Evolutionary conservation across 2,113 vertebrate species (phyloP).

Genomic region (Burhinus bistriatus): DNA sequence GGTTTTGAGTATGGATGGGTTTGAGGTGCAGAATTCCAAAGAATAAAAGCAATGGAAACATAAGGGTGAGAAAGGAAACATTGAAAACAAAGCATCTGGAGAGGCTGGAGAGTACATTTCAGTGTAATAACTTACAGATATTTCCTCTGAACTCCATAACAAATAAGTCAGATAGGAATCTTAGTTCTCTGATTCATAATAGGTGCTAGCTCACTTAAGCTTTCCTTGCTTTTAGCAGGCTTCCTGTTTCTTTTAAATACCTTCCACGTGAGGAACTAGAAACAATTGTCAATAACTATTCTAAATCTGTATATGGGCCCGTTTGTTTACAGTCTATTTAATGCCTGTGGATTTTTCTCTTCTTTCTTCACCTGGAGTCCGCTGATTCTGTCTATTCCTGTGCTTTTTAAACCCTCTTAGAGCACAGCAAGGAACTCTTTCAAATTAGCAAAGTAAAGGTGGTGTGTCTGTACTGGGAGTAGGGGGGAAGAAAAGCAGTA

Average conservation of each 20-base stretch:
- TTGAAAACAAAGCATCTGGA: not conserved
- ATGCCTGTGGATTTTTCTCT: not conserved
- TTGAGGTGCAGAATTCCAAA: not conserved
- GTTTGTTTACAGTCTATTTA: not conserved
- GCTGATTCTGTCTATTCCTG: not conserved
- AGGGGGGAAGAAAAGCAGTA: not conserved
- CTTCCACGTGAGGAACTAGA: not conserved
- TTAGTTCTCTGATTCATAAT: conserved; percentile 25
- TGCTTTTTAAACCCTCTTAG: not conserved
- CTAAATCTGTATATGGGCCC: not conserved
- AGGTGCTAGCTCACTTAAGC: not conserved
- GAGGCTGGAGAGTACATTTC: not conserved
- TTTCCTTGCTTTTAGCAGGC: conserved; percentile 36
- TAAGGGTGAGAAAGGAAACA: not conserved
- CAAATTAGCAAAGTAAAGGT: not conserved
- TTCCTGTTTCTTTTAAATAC: conserved; percentile 47
- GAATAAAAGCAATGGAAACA: not conserved
- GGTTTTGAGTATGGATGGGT: not conserved
- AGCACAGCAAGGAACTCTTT: not conserved
- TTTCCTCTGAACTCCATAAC: conserved; percentile 18
- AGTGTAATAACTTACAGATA: not conserved
- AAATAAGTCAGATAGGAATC: conserved; percentile 41
- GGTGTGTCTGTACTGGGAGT: not conserved
- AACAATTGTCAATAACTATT: conserved; percentile 43
- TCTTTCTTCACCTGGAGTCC: not conserved